Evolutionary conservation across 2,888 invertebrate genomes (phyloP).

Genomic region (Sminthurides aquaticus): DNA sequence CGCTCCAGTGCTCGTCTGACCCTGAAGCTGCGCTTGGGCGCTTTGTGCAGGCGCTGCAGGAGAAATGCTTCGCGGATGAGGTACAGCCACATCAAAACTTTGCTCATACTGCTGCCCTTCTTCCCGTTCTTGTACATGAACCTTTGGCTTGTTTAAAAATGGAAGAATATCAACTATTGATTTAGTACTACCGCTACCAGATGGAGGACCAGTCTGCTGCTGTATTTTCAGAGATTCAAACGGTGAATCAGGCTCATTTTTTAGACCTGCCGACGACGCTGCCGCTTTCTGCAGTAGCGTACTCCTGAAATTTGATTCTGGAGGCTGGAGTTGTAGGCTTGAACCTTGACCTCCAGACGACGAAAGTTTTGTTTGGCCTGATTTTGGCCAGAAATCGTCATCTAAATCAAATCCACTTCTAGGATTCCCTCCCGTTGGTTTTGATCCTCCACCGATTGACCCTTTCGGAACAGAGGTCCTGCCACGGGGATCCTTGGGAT

Average conservation of each 20-base stretch:
- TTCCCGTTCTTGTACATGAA: neutral
- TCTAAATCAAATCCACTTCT: conserved; percentile 18
- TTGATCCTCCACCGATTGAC: neutral
- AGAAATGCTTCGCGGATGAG: conserved; percentile 1
- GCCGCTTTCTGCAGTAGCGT: conserved; percentile 11
- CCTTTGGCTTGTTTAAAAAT: conserved; percentile 10
- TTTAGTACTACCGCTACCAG: neutral
- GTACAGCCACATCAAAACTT: neutral
- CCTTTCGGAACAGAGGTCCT: neutral
- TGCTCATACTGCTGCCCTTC: neutral
- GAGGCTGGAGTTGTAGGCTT: no score
- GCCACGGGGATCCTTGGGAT: conserved; percentile 1
- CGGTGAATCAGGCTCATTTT: neutral
- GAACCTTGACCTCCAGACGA: neutral
- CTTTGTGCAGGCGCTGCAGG: neutral
- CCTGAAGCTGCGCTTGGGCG: neutral
- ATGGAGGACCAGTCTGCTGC: neutral
- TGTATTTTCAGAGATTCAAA: neutral
- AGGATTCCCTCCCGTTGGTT: neutral
- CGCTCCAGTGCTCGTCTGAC: neutral
- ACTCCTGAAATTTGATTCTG: conserved; percentile 9
- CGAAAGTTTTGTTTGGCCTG: neutral
- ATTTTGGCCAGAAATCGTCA: conserved; percentile 23
- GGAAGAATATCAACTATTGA: conserved; percentile 22
- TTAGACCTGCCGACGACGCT: neutral